A percentile compares a stretch with the other conserved stretches of the same genome.
Conservation (phyloP, 2,113 vertebrate species). For the Jaculus jaculus region DNA sequence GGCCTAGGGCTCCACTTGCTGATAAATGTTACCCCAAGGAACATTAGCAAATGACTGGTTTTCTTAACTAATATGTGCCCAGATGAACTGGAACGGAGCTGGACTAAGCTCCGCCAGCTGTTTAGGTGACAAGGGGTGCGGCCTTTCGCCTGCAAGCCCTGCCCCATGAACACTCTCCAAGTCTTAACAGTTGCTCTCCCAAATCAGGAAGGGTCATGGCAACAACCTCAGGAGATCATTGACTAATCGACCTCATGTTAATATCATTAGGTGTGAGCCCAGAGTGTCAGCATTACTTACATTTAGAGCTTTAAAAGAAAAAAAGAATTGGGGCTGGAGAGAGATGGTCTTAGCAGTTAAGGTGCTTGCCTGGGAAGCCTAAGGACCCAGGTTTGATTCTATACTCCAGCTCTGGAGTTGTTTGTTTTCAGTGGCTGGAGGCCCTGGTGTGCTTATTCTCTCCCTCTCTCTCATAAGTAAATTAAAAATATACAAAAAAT, state of each 20-base stretch:
- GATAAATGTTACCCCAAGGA: background rate
- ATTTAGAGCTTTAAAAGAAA: background rate
- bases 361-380: too few relatives aligned
- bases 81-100: background rate
- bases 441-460: too few relatives aligned
- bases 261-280: background rate
- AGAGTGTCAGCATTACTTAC: background rate
- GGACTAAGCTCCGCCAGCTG: background rate
- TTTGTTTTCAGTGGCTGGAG: too few relatives aligned
- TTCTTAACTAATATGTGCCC: background rate
- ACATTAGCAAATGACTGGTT: slow-evolving; percentile 45
- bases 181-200: background rate
- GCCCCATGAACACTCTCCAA: background rate
- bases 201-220: background rate
- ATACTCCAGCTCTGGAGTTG: too few relatives aligned
- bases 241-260: slow-evolving; percentile 22
- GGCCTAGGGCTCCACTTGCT: background rate
- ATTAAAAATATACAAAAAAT: background rate
- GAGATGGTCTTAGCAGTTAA: too few relatives aligned
- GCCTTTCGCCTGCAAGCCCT: background rate
- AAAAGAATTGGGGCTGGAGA: background rate
- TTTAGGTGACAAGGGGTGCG: too few relatives aligned
- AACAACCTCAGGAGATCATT: background rate
- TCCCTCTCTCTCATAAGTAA: too few relatives aligned
- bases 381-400: too few relatives aligned